phyloP scores from a whole-genome alignment of 37 sponge, comb jelly and placozoan species.

The Spongilla lacustris region DNA sequence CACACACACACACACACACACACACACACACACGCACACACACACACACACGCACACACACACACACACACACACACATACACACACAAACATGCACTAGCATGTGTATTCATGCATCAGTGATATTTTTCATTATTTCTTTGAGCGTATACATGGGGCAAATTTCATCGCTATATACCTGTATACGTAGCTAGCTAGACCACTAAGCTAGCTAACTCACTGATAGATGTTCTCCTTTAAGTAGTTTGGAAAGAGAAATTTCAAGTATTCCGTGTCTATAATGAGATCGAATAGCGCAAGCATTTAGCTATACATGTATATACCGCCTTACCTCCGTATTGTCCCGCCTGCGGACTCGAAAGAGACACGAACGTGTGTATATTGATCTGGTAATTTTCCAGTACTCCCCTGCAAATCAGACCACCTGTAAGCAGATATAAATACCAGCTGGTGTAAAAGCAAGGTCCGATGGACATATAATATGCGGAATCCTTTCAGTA shows the following conservation, averaged over 20 bases:
- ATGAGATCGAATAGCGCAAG: not conserved
- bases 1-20: too few relatives aligned
- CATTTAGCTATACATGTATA: not conserved
- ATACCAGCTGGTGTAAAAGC: too few relatives aligned
- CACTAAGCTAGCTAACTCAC: too few relatives aligned
- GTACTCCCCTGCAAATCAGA: constrained; percentile 70
- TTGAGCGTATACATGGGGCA: too few relatives aligned
- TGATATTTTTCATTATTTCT: too few relatives aligned
- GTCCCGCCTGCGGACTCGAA: constrained; percentile 84
- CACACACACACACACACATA: too few relatives aligned
- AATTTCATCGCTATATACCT: too few relatives aligned
- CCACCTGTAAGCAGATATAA: constrained; percentile 55
- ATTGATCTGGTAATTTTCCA: constrained; percentile 69
- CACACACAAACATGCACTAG: too few relatives aligned
- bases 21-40: too few relatives aligned
- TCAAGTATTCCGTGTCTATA: constrained; percentile 71
- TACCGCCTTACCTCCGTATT: constrained; percentile 85
- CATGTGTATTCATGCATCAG: too few relatives aligned
- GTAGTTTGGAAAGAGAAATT: constrained; percentile 58
- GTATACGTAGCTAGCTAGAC: not conserved
- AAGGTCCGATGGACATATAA: too few relatives aligned
- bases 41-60: too few relatives aligned
- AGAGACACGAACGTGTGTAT: constrained; percentile 82
- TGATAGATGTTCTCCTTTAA: constrained; percentile 54
- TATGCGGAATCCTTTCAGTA: not conserved